Conservation (phyloP, 1,140 invertebrate species). For the Dufourea novaeangliae region DNA sequence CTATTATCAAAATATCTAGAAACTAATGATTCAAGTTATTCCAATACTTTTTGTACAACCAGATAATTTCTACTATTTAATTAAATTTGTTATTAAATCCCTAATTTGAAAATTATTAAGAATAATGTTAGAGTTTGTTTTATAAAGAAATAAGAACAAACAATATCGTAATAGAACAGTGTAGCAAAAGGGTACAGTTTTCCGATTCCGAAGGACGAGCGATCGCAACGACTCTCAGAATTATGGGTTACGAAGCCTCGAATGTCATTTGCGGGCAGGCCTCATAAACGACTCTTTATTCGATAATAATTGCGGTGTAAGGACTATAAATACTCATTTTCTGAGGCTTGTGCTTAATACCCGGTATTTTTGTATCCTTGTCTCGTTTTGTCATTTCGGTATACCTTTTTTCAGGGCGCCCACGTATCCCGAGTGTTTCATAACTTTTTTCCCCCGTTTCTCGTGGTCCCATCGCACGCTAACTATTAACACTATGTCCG, state of each 20-base stretch:
- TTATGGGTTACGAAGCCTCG: slow-evolving; percentile 66
- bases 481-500: slow-evolving; percentile 6
- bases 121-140: neutral
- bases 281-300: slow-evolving; percentile 76
- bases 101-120: neutral
- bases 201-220: slow-evolving; percentile 23
- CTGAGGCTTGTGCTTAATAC: slow-evolving; percentile 61
- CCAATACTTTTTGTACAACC: too few relatives aligned
- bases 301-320: slow-evolving; percentile 77
- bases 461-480: slow-evolving; percentile 15
- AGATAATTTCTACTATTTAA: too few relatives aligned
- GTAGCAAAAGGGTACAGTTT: slow-evolving; percentile 22
- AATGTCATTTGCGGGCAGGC: slow-evolving; percentile 69
- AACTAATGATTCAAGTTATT: too few relatives aligned
- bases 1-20: too few relatives aligned
- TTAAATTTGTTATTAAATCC: neutral
- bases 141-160: neutral
- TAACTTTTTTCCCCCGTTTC: neutral
- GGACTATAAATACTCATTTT: slow-evolving; percentile 71
- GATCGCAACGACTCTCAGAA: slow-evolving; percentile 52
- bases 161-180: neutral
- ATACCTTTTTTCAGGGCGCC: slow-evolving; percentile 35
- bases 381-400: slow-evolving; percentile 61
- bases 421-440: slow-evolving; percentile 21
- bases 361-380: slow-evolving; percentile 58